Evolutionary conservation across 2,888 invertebrate genomes (phyloP), one percentile per base, ranked within the genome.

Genomic region (Timema podura): DNA sequence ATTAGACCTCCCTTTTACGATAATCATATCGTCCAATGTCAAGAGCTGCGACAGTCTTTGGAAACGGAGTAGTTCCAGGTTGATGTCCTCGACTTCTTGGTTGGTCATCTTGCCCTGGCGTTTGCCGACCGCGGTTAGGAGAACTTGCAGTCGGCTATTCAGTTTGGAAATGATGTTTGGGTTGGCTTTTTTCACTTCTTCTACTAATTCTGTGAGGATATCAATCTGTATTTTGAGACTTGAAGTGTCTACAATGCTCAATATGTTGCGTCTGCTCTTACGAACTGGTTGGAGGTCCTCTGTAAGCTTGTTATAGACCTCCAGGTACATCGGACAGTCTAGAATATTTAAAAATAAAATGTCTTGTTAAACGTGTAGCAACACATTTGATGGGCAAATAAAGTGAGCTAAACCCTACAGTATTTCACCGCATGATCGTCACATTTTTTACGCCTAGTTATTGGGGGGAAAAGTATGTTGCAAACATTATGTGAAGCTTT

Each of bases 81-180:
- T 65, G 8, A 69, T n/a, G 46, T 69, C 69, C 11, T 69, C 15
- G 6, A 69, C 54, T 45, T 65, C 65, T 45, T 69, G 69, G 9
- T 10, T 13, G n/a, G 48, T 69, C n/a, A 65, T 16, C 13, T 69
- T 61, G 8, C 30, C 6, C 16, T 49, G n/a, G 30, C 30, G 15
- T 15, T 13, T 9, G 11, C 15, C 44, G 10, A 67, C 15, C 5
- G 51, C 44, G 44, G 15, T 16, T 2, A 49, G 44, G 16, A 67
- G 48, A 9, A 67, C 13, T 9, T 49, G 5, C 30, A 67, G 13
- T 49, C 51, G 67, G 5, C 15, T 9, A 11, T 48, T 44, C 1
- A 67, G 15, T 13, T 67, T 51, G 13, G 48, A 6, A n/a, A 6
- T 11, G 30, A 45, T 57, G 30, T 67, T 54, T 30, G 30, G 30